These are phyloP conservation scores for Nephrotoma guestfalica DNA, from an alignment of 2,888 invertebrate species.

Conservation along the genomic window DNA sequence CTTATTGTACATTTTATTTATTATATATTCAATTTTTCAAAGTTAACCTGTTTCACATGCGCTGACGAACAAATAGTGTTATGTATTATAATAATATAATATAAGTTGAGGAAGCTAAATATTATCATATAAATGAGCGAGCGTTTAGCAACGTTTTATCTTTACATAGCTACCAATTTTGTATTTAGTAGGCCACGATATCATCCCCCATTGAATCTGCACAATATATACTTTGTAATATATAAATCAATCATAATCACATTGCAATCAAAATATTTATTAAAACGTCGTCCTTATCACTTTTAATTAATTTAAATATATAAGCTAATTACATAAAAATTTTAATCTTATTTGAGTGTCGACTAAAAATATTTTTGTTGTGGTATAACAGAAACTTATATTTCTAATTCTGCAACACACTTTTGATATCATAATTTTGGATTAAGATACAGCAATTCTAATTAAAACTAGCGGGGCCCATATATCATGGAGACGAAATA, in stretches of 20 bases:
- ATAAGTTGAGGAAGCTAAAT: background rate
- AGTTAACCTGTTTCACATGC: background rate
- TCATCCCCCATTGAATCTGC: background rate
- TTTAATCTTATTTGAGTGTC: background rate
- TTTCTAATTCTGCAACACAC: background rate
- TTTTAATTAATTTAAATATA: background rate
- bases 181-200: background rate
- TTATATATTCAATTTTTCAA: background rate
- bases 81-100: background rate
- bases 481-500: background rate
- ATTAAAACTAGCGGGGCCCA: background rate
- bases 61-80: background rate
- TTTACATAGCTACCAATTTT: background rate
- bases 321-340: background rate
- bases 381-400: background rate
- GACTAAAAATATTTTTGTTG: background rate
- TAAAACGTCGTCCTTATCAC: background rate
- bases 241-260: background rate
- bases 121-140: background rate
- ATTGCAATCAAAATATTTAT: background rate
- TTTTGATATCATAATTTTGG: background rate
- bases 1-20: background rate
- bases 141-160: background rate
- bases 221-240: background rate
- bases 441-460: background rate